Evolutionary conservation across 2,797 vertebrate species (phyloP).

Genomic region (Bucorvus abyssinicus): DNA sequence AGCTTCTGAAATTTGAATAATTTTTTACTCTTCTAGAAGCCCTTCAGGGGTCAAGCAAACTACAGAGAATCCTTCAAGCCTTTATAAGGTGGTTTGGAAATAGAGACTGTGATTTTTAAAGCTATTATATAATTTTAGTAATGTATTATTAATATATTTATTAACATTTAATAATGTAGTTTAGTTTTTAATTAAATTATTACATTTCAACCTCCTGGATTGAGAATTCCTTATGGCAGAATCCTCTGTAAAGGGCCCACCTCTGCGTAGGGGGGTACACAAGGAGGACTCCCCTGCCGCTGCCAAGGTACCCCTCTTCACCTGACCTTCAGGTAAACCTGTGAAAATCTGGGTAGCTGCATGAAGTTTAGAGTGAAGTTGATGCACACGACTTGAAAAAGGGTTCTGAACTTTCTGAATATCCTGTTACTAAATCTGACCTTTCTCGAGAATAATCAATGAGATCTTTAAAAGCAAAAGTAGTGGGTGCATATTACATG

Average conservation of each 20-base stretch:
- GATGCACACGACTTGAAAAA: background rate
- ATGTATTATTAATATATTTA: background rate
- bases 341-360: background rate
- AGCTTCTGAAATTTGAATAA: background rate
- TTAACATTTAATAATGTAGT: background rate
- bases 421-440: background rate
- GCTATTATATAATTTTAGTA: background rate
- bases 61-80: background rate
- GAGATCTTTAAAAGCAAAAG: background rate
- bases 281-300: background rate
- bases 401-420: background rate
- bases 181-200: background rate
- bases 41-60: background rate
- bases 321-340: background rate
- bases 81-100: slow-evolving; percentile 1
- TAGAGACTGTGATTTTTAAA: background rate
- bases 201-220: background rate
- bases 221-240: background rate
- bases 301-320: background rate
- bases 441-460: background rate
- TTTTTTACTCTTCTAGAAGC: background rate
- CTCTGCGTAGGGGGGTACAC: background rate
- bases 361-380: background rate
- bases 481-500: background rate
- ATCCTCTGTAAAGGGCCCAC: background rate